Conservation (phyloP, 2,797 vertebrate species). For the Protonibea diacanthus region DNA sequence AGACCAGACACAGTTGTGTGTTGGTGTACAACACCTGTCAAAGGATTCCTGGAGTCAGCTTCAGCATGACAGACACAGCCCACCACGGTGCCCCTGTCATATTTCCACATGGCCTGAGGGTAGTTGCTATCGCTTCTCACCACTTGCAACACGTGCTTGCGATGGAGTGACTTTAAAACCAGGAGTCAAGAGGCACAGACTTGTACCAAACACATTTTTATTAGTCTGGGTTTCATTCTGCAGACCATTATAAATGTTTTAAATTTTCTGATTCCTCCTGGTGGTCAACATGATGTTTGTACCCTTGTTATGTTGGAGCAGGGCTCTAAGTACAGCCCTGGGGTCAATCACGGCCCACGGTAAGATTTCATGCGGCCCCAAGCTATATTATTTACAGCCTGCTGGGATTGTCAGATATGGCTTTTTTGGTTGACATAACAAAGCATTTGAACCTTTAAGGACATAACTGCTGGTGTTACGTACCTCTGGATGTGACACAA, state of each 20-base stretch:
- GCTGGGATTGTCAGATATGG: no score
- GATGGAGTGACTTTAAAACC: constrained; percentile 43
- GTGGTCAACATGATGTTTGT: background rate
- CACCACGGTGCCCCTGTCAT: constrained; percentile 62
- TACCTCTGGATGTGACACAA: no score
- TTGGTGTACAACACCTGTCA: constrained; percentile 83
- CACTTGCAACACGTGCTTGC: constrained; percentile 40
- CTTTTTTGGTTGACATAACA: no score
- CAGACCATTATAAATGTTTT: constrained; percentile 8
- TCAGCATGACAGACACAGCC: constrained; percentile 72
- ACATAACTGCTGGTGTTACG: no score
- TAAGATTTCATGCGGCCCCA: no score
- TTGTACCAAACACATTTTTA: constrained; percentile 42
- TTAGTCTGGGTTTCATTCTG: constrained; percentile 44
- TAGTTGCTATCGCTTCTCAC: constrained; percentile 48
- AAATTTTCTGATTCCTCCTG: background rate
- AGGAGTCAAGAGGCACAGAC: constrained; percentile 23
- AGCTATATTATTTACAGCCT: no score
- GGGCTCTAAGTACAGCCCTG: no score
- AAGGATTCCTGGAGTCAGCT: constrained; percentile 83
- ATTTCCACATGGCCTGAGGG: constrained; percentile 54
- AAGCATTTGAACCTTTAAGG: no score
- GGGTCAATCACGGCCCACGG: no score
- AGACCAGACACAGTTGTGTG: constrained; percentile 82
- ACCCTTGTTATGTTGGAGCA: background rate